Evolutionary conservation across 2,888 invertebrate species (phyloP).

Genomic region (Choristoneura rosaceana): DNA sequence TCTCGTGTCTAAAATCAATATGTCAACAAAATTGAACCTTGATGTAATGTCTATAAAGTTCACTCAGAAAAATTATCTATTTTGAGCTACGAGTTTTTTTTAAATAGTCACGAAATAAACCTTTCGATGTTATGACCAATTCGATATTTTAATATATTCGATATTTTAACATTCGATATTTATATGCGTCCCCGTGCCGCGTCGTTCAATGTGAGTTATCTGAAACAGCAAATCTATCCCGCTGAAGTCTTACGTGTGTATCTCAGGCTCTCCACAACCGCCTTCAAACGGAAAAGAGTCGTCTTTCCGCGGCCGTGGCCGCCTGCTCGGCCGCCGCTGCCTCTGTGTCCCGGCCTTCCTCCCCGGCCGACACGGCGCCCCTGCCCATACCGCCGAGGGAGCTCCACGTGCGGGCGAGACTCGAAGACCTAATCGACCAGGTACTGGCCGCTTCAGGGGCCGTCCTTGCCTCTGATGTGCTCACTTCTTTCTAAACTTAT

Average conservation of each 20-base stretch:
- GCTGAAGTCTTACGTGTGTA: neutral
- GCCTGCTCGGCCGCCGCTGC: conserved; percentile 97
- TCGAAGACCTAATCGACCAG: conserved; percentile 97
- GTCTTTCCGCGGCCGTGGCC: conserved; percentile 94
- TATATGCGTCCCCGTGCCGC: too few relatives aligned
- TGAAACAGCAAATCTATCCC: neutral
- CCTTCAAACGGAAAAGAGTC: conserved; percentile 94
- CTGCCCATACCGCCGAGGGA: conserved; percentile 94
- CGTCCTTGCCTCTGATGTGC: conserved; percentile 60
- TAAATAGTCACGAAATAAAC: too few relatives aligned
- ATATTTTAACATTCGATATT: too few relatives aligned
- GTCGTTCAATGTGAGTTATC: too few relatives aligned
- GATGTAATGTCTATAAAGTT: too few relatives aligned
- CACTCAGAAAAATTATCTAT: too few relatives aligned
- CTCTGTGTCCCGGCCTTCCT: conserved; percentile 95
- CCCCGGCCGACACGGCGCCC: conserved; percentile 94
- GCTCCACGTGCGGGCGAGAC: conserved; percentile 91
- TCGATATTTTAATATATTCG: too few relatives aligned
- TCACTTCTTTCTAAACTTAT: conserved; percentile 58
- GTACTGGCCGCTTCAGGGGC: conserved; percentile 79
- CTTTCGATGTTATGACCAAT: too few relatives aligned
- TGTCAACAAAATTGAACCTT: too few relatives aligned
- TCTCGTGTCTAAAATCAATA: too few relatives aligned
- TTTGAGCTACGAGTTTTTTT: too few relatives aligned
- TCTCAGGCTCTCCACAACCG: conserved; percentile 90